A percentile compares a stretch with the other conserved stretches of the same genome.
phyloP scores from a whole-genome alignment of 2,797 vertebrate species.

The Takifugu rubripes region DNA sequence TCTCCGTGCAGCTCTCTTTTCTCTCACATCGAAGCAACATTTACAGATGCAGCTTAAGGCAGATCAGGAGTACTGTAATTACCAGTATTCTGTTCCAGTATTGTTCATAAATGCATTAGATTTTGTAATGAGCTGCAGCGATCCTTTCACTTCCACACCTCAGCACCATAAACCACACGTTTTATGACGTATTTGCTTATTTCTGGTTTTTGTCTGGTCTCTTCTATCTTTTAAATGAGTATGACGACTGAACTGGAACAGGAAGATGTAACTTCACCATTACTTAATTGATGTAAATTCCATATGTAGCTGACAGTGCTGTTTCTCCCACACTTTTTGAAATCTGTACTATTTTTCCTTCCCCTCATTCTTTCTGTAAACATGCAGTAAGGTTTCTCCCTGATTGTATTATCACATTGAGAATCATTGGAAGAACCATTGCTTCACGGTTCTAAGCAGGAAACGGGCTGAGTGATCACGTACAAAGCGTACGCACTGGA shows the following conservation, averaged over 20 bases:
- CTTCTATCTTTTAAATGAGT: background rate
- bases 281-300: background rate
- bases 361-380: slow-evolving; percentile 9
- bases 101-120: too few relatives aligned
- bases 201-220: background rate
- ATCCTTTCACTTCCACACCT: too few relatives aligned
- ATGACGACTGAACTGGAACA: background rate
- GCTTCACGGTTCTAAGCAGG: slow-evolving; percentile 45
- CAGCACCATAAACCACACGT: background rate
- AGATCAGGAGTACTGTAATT: too few relatives aligned
- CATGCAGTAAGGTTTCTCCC: slow-evolving; percentile 6
- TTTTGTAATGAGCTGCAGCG: too few relatives aligned
- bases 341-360: background rate
- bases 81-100: too few relatives aligned
- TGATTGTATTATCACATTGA: slow-evolving; percentile 28
- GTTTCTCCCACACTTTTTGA: background rate
- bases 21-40: too few relatives aligned
- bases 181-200: background rate
- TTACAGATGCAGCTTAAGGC: too few relatives aligned
- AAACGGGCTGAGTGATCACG: slow-evolving; percentile 30
- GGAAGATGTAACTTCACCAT: background rate
- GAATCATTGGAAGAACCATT: slow-evolving; percentile 28
- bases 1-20: too few relatives aligned
- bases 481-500: slow-evolving; percentile 14
- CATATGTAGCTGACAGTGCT: background rate